A percentile compares a stretch with the other conserved stretches of the same genome.
phyloP scores from a whole-genome alignment of 2,113 vertebrate species.

The Chrysemys picta region DNA sequence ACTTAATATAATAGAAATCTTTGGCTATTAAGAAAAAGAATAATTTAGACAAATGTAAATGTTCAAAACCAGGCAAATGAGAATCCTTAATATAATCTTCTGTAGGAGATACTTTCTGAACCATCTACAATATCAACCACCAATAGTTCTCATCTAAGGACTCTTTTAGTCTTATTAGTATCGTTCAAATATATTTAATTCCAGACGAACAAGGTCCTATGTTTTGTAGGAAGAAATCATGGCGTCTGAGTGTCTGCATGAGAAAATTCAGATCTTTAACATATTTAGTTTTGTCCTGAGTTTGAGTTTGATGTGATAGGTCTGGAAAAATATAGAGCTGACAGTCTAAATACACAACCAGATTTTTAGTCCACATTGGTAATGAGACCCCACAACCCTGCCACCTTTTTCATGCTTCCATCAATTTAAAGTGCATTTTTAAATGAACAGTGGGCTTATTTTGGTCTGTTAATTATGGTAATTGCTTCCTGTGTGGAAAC shows the following conservation, averaged over 20 bases:
- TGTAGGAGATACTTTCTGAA: neutral
- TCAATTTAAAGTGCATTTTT: constrained; percentile 67
- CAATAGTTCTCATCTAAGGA: neutral
- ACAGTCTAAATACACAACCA: constrained; percentile 59
- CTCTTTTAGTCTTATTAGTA: neutral
- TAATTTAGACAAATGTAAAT: neutral
- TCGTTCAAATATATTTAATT: constrained; percentile 14
- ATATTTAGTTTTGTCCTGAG: constrained; percentile 31
- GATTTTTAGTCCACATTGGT: constrained; percentile 21
- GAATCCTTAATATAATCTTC: neutral
- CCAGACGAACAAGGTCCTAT: constrained; percentile 35
- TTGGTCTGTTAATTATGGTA: constrained; percentile 73
- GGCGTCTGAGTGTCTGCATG: constrained; percentile 23
- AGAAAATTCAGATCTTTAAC: constrained; percentile 37
- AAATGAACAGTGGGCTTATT: constrained; percentile 66
- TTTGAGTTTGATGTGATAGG: constrained; percentile 53
- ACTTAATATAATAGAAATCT: too few relatives aligned
- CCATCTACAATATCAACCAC: neutral
- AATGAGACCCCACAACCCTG: constrained; percentile 53
- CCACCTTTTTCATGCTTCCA: constrained; percentile 52
- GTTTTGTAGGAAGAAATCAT: constrained; percentile 8
- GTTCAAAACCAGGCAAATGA: neutral
- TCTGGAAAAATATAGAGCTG: constrained; percentile 63
- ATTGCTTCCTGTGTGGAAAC: constrained; percentile 73
- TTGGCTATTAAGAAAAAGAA: neutral